Evolutionary conservation across 2,797 vertebrate genomes (phyloP).

Genomic region (Simalia tracyae): DNA sequence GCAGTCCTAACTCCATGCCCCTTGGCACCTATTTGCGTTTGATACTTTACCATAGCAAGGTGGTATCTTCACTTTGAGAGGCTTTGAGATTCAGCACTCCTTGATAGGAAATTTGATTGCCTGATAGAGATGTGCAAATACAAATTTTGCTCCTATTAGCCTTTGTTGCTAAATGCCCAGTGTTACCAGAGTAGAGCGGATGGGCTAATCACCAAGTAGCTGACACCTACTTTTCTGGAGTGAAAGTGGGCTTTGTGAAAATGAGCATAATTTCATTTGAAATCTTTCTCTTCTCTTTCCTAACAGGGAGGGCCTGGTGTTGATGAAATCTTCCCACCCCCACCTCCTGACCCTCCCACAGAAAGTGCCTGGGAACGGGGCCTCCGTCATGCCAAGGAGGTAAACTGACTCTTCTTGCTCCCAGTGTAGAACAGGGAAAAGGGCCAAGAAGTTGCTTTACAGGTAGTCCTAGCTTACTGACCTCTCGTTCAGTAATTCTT

Average conservation of each 20-base stretch:
- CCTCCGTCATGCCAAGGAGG: constrained; percentile 96
- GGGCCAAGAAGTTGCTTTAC: background rate
- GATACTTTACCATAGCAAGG: no score
- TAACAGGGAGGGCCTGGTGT: constrained; percentile 79
- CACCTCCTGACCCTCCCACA: constrained; percentile 89
- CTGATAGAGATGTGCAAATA: no score
- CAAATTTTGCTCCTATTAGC: no score
- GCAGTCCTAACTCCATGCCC: no score
- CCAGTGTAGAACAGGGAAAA: background rate
- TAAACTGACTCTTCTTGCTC: constrained; percentile 53
- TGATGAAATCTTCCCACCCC: constrained; percentile 92
- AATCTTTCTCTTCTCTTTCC: constrained; percentile 29
- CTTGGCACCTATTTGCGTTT: no score
- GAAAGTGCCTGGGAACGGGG: constrained; percentile 99
- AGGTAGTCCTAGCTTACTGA: background rate
- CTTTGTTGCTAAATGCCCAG: no score
- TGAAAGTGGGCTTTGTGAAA: background rate
- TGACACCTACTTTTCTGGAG: no score
- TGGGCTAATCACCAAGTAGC: background rate
- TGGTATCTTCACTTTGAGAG: no score
- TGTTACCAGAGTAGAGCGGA: background rate
- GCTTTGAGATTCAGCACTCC: no score
- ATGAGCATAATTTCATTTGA: background rate
- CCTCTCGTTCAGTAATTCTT: background rate
- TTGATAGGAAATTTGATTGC: no score